Conservation (phyloP, 2,797 vertebrate species). For the Serranus cabrilla region DNA sequence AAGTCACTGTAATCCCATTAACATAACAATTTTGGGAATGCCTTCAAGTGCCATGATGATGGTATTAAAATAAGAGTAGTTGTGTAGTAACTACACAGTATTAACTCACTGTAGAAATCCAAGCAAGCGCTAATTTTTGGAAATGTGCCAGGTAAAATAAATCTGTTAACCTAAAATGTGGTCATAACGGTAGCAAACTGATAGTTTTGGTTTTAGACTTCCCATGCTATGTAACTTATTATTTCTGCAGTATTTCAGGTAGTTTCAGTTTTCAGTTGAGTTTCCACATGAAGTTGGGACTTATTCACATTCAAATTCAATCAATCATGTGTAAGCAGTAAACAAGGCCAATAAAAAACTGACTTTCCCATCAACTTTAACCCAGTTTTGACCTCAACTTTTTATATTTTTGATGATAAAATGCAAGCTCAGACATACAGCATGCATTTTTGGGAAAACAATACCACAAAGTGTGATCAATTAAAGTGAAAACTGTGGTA, state of each 20-base stretch:
- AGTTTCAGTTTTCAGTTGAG: neutral
- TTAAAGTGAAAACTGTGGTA: neutral
- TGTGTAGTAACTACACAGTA: no score
- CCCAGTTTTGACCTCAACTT: no score
- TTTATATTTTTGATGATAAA: neutral
- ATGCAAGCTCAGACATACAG: no score
- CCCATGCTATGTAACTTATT: no score
- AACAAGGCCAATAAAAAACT: no score
- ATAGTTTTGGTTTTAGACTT: neutral
- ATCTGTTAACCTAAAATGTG: no score
- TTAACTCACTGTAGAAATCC: no score
- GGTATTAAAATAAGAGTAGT: no score
- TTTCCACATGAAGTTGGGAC: neutral
- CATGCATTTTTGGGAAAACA: neutral
- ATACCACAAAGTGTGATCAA: neutral
- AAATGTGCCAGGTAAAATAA: neutral
- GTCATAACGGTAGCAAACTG: no score
- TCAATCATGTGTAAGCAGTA: neutral
- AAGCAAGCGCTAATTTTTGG: no score
- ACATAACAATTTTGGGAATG: no score
- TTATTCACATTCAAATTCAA: neutral
- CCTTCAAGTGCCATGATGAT: neutral
- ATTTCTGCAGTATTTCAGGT: neutral
- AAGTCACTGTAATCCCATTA: slow-evolving; percentile 5
- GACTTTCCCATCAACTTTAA: no score